phyloP scores from a whole-genome alignment of 2,888 invertebrate genomes.

The Xestoiulus laeticollis region DNA sequence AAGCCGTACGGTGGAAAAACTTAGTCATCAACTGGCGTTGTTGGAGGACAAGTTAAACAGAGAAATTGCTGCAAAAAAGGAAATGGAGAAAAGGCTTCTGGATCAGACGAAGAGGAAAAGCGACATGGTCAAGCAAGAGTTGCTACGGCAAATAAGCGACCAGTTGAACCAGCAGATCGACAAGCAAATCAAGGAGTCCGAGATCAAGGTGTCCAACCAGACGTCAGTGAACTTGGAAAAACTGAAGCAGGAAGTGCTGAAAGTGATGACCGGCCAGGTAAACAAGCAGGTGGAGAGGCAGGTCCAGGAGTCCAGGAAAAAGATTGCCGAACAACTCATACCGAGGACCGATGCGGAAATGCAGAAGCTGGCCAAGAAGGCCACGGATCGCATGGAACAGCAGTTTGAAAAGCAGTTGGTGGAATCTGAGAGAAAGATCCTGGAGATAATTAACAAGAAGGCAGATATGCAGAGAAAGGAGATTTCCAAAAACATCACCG shows the following conservation, averaged over 20 bases:
- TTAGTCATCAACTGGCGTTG: neutral
- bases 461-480: neutral
- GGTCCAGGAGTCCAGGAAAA: conserved; percentile 4
- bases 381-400: neutral
- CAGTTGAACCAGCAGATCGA: neutral
- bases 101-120: neutral
- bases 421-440: neutral
- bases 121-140: neutral
- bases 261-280: neutral
- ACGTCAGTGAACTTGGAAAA: neutral
- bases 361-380: neutral
- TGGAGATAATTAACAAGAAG: neutral
- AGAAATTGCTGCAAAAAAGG: neutral
- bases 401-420: neutral
- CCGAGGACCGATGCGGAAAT: neutral
- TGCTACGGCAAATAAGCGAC: neutral
- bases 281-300: conserved; percentile 12
- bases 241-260: neutral
- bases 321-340: neutral
- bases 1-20: neutral
- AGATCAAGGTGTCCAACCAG: neutral
- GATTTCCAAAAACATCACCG: neutral
- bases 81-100: neutral
- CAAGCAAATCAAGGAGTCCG: neutral
- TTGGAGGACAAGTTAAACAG: neutral